Evolutionary conservation across 2,797 vertebrate genomes (phyloP), one percentile per base, ranked within the genome.

Genomic region (Phylloscopus collybita): DNA sequence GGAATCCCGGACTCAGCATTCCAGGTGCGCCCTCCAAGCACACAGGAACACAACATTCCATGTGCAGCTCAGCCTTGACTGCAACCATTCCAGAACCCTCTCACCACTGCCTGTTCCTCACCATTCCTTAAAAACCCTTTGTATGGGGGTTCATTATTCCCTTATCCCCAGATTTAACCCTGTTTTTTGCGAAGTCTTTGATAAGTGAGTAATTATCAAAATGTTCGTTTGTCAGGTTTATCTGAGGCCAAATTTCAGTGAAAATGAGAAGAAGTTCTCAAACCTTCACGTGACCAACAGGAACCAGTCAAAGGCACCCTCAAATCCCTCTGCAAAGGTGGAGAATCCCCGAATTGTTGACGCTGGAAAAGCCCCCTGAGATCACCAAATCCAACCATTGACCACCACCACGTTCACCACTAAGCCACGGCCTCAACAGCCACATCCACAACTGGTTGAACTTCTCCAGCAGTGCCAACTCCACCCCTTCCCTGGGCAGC

Each of bases 201-300:
- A 12, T 27, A 51, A 51, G 19, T 4, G 22, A 57, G 3, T 14
- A 27, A 47, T 34, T 44, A 27, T 8, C 14, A 16, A 64, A 62
- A 40, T 1, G 0, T 19, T 30, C 51, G 6, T 8, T 27, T 2
- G 5, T 16, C 7, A 0, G 7, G 8, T 40, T 32, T 11, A 7
- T 42, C 10, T 30, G 36, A 61, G 62, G 50, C 10, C 54, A 26
- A 1, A 1, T 23, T 29, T 15, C 50, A 30, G 8, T 1, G 19
- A 49, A 57, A 74, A 4, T 25, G 17, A 74, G 61, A 64, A 60
- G 0, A 65, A 3, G 17, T 10, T 44, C 36, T 44, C 47, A 25
- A n/a, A 26, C 3, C 22, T 40, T 4, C n/a, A 11, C 1, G 0
- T 0, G 25, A 3, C 14, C 34, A 22, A n/a, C 36, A 49, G 22